These are phyloP conservation scores for Chesias legatella DNA, from an alignment of 2,888 invertebrate genomes.

Conservation along the genomic window DNA sequence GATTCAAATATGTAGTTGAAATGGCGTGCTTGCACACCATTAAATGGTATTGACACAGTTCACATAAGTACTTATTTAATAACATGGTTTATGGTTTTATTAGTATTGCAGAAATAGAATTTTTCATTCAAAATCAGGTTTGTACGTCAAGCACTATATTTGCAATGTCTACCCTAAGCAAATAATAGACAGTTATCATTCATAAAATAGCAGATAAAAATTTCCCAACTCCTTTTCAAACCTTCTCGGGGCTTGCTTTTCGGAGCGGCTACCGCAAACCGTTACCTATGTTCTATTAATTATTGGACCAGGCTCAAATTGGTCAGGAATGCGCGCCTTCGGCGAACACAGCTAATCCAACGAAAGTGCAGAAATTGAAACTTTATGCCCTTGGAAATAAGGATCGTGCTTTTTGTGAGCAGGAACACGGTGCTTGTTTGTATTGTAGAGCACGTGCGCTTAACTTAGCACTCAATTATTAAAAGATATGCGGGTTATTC, in stretches of 20 bases:
- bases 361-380: slow-evolving; percentile 2
- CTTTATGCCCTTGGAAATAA: background rate
- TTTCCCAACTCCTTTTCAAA: slow-evolving; percentile 2
- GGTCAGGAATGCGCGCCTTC: slow-evolving; percentile 27
- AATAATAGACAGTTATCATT: too few species aligned
- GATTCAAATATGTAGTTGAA: too few species aligned
- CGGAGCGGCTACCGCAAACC: slow-evolving; percentile 14
- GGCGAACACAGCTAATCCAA: slow-evolving; percentile 5
- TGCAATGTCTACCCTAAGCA: too few species aligned
- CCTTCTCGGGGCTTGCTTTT: background rate
- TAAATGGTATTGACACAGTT: slow-evolving; percentile 13
- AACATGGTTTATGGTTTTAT: slow-evolving; percentile 12
- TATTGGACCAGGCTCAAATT: slow-evolving; percentile 31
- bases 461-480: slow-evolving; percentile 26
- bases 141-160: too few species aligned
- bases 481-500: slow-evolving; percentile 25
- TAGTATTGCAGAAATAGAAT: background rate
- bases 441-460: slow-evolving; percentile 28
- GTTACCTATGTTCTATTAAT: slow-evolving; percentile 30
- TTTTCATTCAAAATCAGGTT: too few species aligned
- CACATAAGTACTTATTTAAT: slow-evolving; percentile 2
- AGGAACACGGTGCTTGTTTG: slow-evolving; percentile 1
- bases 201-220: too few species aligned
- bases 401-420: background rate
- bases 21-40: slow-evolving; percentile 23